Evolutionary conservation across 2,888 invertebrate species (phyloP), one percentile per base, ranked within the genome.

Genomic region (Plebejus anna): DNA sequence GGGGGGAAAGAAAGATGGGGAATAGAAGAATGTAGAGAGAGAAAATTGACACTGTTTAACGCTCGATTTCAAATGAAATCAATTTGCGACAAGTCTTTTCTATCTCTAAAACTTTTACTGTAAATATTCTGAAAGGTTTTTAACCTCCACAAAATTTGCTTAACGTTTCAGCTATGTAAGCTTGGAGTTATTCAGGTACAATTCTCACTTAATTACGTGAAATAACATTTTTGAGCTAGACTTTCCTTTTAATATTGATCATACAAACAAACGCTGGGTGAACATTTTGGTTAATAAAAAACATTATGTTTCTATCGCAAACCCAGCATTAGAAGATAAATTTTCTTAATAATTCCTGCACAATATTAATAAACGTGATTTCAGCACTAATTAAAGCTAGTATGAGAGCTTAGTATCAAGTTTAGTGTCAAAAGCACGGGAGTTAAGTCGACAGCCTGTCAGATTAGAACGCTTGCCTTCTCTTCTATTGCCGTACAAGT

Each of bases 31-130:
- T 32, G 66, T 66, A 32, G 16, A 16, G 61, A 11, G 61, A 61
- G 28, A 36, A 28, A 66, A 1, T 28, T 13, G 66, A 11, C 66
- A 66, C 13, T 22, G 28, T 28, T 59, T 61, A 28, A 61, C 61
- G 61, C 61, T 61, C 61, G 61, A 61, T 61, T 61, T 61, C 28
- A 61, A 28, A 61, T 4, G 3, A 61, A 61, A 61, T 61, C 61
- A 61, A 61, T 61, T 61, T 22, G 28, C 59, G 59, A 22, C 59
- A n/a, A n/a, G 59, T 59, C 6, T 22, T 22, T n/a, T n/a, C 51
- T 47, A 47, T 47, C 47, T 55, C 4, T 22, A 22, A 59, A 59
- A 59, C 59, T 59, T 59, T 59, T 22, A 22, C 59, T 59, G 9
- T 22, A 59, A 22, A 9, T 59, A 9, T 22, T 59, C 6, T 22